A percentile compares a stretch with the other conserved stretches of the same genome.
These are phyloP conservation scores for Anarhynchus alexandrinus DNA, from an alignment of 2,113 vertebrate genomes.

Conservation along the genomic window DNA sequence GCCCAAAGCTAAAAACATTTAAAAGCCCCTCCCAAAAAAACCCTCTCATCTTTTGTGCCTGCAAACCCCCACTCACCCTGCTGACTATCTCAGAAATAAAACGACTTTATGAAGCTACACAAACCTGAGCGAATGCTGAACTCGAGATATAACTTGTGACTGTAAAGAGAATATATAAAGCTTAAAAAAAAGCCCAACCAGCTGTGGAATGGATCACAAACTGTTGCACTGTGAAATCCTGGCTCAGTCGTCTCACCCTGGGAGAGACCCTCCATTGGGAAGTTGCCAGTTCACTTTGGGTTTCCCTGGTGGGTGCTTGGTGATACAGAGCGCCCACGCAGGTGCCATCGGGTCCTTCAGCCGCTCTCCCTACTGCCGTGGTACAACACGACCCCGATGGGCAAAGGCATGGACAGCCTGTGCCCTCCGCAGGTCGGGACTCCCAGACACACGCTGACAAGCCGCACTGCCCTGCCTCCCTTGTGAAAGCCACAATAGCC, in stretches of 20 bases:
- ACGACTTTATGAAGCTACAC: neutral
- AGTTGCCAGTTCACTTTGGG: neutral
- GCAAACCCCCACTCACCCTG: neutral
- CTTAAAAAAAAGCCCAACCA: neutral
- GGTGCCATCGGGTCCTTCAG: neutral
- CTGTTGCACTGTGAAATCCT: neutral
- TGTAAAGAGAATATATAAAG: neutral
- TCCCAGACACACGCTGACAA: fast-evolving
- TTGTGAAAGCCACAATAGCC: fast-evolving
- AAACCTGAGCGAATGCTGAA: neutral
- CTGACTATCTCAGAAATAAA: neutral
- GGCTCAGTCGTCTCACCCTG: neutral
- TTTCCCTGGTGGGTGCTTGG: fast-evolving
- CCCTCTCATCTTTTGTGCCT: neutral
- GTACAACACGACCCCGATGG: fast-evolving
- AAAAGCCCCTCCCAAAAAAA: neutral
- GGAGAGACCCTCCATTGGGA: neutral
- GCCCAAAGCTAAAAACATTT: conserved; percentile 14
- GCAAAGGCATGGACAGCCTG: neutral
- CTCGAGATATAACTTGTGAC: neutral
- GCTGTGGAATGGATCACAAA: neutral
- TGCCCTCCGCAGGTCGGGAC: neutral
- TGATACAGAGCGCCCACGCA: neutral
- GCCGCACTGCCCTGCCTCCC: neutral
- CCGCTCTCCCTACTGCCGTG: neutral